Conservation (phyloP, 2,888 invertebrate genomes). For the Monochamus alternatus region DNA sequence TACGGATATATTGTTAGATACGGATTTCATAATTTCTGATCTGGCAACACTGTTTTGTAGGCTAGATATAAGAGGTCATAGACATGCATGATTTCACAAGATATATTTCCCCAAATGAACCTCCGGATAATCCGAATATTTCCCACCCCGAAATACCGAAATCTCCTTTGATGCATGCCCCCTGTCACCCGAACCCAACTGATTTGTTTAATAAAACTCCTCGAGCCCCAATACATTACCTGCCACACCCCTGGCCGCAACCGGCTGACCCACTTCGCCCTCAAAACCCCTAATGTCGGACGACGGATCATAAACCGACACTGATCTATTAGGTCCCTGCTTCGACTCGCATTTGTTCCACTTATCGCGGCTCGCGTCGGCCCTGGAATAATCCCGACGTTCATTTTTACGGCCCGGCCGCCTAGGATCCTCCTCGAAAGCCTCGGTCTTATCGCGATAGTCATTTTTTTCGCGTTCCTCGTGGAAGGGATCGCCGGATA, state of each 20-base stretch:
- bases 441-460: background rate
- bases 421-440: background rate
- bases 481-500: constrained; percentile 66
- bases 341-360: constrained; percentile 32
- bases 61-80: too few species aligned
- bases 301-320: constrained; percentile 40
- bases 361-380: constrained; percentile 28
- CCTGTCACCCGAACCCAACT: background rate
- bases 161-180: background rate
- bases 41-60: too few species aligned
- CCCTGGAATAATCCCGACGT: constrained; percentile 35
- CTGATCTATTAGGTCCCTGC: constrained; percentile 35
- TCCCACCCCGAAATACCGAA: background rate
- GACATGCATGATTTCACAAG: too few species aligned
- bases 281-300: constrained; percentile 31
- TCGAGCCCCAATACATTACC: constrained; percentile 36
- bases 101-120: too few species aligned
- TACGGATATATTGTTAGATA: too few species aligned
- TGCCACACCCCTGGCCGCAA: constrained; percentile 29
- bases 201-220: constrained; percentile 15
- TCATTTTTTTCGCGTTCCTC: constrained; percentile 10
- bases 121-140: background rate
- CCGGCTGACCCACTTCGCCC: constrained; percentile 39
- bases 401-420: constrained; percentile 31
- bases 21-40: too few species aligned